Percentiles rank a stretch among this genome's conserved stretches.
phyloP scores from a whole-genome alignment of 2,888 invertebrate species.

The Eristalinus sepulchralis region DNA sequence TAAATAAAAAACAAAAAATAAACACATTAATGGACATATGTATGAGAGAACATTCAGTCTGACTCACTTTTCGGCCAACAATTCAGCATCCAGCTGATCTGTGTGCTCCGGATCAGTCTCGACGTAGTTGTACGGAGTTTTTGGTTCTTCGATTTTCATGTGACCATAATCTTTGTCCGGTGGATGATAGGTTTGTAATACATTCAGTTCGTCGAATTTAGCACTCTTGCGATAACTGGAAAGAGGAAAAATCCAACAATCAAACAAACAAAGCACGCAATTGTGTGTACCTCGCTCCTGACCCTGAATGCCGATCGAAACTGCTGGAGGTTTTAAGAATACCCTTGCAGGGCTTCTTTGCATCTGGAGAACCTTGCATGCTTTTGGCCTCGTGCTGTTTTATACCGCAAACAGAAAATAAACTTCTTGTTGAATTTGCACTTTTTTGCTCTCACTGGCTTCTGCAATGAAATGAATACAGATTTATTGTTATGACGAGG shows the following conservation, averaged over 20 bases:
- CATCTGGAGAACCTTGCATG: conserved; percentile 80
- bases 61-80: conserved; percentile 88
- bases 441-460: background rate
- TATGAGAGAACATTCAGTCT: background rate
- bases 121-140: conserved; percentile 91
- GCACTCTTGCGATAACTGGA: conserved; percentile 83
- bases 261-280: background rate
- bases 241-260: background rate
- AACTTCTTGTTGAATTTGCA: conserved; percentile 9
- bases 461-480: conserved; percentile 37
- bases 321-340: conserved; percentile 96
- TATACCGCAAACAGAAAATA: background rate
- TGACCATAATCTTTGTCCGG: conserved; percentile 99
- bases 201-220: conserved; percentile 99
- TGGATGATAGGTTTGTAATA: conserved; percentile 98
- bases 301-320: conserved; percentile 86
- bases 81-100: conserved; percentile 86
- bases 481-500: background rate
- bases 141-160: conserved; percentile 99
- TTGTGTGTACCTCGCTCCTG: conserved; percentile 79
- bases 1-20: conserved; percentile 28
- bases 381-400: conserved; percentile 4
- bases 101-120: conserved; percentile 83
- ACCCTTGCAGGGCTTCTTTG: conserved; percentile 84
- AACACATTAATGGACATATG: conserved; percentile 12